Conservation (phyloP, 2,888 invertebrate genomes). For the Drosophila macrothrix region DNA sequence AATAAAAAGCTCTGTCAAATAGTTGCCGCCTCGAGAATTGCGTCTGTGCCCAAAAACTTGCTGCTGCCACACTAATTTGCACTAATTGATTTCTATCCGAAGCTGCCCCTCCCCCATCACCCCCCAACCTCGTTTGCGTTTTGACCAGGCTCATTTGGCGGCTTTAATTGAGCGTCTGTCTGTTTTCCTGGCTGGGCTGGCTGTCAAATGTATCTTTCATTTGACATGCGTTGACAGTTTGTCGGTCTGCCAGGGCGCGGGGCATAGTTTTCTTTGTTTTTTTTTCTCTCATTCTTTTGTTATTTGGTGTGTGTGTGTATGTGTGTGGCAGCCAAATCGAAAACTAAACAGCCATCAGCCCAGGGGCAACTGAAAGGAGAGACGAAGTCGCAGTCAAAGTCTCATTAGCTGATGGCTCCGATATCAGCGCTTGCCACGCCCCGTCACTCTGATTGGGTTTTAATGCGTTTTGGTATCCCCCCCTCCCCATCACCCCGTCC, state of each 20-base stretch:
- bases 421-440: slow-evolving; percentile 35
- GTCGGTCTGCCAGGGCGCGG: slow-evolving; percentile 22
- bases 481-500: background rate
- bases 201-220: slow-evolving; percentile 72
- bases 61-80: slow-evolving; percentile 66
- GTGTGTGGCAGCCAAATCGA: slow-evolving; percentile 65
- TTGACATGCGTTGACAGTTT: slow-evolving; percentile 76
- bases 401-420: slow-evolving; percentile 74
- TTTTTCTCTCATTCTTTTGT: slow-evolving; percentile 15
- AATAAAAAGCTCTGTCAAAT: slow-evolving; percentile 29
- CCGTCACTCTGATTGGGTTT: slow-evolving; percentile 72
- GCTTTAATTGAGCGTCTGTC: slow-evolving; percentile 70
- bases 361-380: slow-evolving; percentile 5
- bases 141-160: slow-evolving; percentile 49
- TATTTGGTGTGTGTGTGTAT: slow-evolving; percentile 18
- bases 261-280: slow-evolving; percentile 41
- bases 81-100: slow-evolving; percentile 75
- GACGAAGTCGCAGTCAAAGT: slow-evolving; percentile 68
- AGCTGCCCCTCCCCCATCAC: slow-evolving; percentile 1
- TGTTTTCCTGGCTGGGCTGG: slow-evolving; percentile 20
- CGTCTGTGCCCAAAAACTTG: slow-evolving; percentile 35
- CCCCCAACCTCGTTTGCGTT: background rate
- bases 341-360: slow-evolving; percentile 67
- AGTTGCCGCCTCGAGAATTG: slow-evolving; percentile 1
- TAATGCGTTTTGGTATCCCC: slow-evolving; percentile 63